Percentiles rank a stretch among this genome's conserved stretches.
phyloP scores from a whole-genome alignment of 2,113 vertebrate species.

The Neomonachus schauinslandi region DNA sequence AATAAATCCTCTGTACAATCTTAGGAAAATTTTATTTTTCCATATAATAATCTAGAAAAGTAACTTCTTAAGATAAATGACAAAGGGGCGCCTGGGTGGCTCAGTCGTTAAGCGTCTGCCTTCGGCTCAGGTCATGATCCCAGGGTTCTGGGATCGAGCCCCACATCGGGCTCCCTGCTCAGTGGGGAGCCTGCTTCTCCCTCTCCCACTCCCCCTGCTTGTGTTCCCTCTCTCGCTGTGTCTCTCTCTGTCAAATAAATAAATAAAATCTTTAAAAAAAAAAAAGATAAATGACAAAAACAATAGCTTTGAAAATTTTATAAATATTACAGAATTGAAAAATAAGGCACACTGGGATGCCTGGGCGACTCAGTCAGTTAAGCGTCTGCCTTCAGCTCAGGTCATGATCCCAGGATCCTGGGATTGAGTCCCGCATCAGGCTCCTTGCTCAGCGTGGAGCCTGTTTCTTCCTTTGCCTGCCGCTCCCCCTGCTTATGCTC shows the following conservation, averaged over 20 bases:
- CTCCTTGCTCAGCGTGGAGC: not conserved
- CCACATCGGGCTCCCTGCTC: too few species aligned
- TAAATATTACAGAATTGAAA: constrained; percentile 41
- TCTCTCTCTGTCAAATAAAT: too few species aligned
- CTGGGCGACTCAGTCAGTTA: not conserved
- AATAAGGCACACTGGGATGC: not conserved
- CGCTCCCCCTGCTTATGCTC: not conserved
- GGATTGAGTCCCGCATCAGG: not conserved
- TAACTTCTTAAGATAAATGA: not conserved
- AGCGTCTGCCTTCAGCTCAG: not conserved
- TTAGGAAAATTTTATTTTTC: not conserved
- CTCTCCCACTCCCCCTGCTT: too few species aligned
- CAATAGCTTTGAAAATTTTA: not conserved
- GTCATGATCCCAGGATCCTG: not conserved
- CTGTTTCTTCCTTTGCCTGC: not conserved
- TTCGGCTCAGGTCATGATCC: too few species aligned
- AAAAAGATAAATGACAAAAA: not conserved
- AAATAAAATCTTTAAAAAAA: too few species aligned
- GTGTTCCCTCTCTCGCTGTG: too few species aligned
- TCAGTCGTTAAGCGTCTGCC: too few species aligned
- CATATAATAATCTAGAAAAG: constrained; percentile 16
- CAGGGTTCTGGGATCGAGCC: too few species aligned
- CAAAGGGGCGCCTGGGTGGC: too few species aligned
- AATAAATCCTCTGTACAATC: not conserved
- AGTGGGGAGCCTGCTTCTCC: too few species aligned